Evolutionary conservation across 1,140 invertebrate genomes (phyloP), one percentile per base, ranked within the genome.

Genomic region (Monochamus saltuarius): DNA sequence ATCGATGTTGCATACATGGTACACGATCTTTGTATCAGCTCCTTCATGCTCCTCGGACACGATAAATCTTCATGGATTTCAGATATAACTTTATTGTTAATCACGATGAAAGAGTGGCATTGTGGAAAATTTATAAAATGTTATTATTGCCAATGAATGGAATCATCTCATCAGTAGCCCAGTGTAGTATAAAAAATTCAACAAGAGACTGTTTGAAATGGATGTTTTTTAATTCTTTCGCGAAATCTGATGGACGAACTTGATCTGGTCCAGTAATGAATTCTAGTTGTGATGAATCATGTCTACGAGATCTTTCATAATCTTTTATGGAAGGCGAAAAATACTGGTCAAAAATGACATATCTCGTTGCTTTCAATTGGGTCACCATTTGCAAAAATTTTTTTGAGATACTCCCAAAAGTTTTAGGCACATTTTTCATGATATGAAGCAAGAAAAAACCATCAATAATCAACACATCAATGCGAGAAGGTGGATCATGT

Each of bases 381-480:
- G 55, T 59, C 49, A 62, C 52, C 61, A 66, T 63, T 64, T 62
- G 62, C 7, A 71, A 56, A 50, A 70, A 58, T 64, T 73, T 69
- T 60, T 73, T 70, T n/a, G 66, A 73, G 40, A 73, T 67, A 64
- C 37, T 42, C 56, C 69, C 69, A 67, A 72, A 76, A 4, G 45
- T 68, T 55, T 58, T 58, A 9, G 69, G 71, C 6, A 73, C 59
- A 63, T 71, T 63, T 63, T 64, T 71, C 52, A 75, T 64, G 0
- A 64, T 56, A 52, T 76, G 67, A 9, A 75, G 51, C 9, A 74
- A 52, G 56, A 70, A 75, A 13, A 46, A 61, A 50, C 46, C 38
- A 50, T 61, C 59, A 56, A 56, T 36, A 36, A 54, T 36, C 50
- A 61, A 40, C 4, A 56, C 35, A 61, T 74, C 73, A 14, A 64